Base-by-base conservation (phyloP, 2,888 invertebrate species). In the Agrypnus murinus region DNA sequence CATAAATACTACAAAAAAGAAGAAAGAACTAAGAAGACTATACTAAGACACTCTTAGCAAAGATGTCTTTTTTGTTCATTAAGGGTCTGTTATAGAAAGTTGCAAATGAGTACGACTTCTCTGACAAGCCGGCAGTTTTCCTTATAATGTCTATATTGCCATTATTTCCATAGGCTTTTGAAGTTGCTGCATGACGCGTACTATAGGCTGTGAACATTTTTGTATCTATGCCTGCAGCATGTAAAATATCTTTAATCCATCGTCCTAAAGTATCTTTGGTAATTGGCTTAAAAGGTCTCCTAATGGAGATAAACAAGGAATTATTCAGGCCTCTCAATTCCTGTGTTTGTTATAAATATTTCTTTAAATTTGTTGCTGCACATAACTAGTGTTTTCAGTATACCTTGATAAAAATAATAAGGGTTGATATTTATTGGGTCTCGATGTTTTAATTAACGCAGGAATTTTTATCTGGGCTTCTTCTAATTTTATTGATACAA, bases 191-290 rank as follows among this genome's bases (percentile, higher is more conserved):
- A 40, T 63, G 34, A n/a, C n/a, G n/a, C n/a, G n/a, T n/a, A n/a
- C n/a, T n/a, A n/a, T n/a, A n/a, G 32, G 43, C 50, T 1, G 57
- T 10, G 45, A 69, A 69, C 7, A 50, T 32, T 10, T 7, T 17
- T 0, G 45, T 45, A 10, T 71, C 71, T 15, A 71, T 38, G 6
- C 71, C 68, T 38, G 68, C 45, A 5, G 15, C 6, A 14, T 63
- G 36, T 14, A 69, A 32, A 10, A 40, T 57, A 0, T 12, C 0
- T 64, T 59, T 71, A 14, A 71, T 43, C 71, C 71, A 71, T 6
- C 59, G 53, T 25, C 68, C 69, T 15, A 64, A 48, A 1, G 71
- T 58, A 19, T 69, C 64, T 19, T 68, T 6, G 43, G 64, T 43
- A 5, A 64, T 63, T 43, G 38, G 10, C 10, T 65, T 64, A 31